These are phyloP conservation scores for Agonopterix arenella DNA, from an alignment of 2,888 invertebrate species.

Conservation along the genomic window DNA sequence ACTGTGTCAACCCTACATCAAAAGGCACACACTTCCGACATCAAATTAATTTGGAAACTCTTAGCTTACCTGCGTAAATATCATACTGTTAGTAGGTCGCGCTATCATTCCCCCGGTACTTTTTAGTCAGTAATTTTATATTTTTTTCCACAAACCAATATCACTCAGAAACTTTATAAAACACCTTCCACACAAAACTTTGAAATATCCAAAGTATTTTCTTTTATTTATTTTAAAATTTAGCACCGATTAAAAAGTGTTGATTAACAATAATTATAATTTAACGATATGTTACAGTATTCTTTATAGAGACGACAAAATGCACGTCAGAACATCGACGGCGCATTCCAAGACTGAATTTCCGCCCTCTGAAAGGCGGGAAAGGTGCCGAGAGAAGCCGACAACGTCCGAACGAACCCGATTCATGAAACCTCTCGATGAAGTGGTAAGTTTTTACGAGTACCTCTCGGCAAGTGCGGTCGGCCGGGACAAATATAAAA, in stretches of 20 bases:
- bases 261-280: constrained; percentile 36
- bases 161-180: constrained; percentile 37
- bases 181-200: constrained; percentile 33
- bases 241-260: constrained; percentile 19
- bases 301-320: constrained; percentile 12
- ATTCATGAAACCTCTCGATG: constrained; percentile 68
- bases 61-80: constrained; percentile 50
- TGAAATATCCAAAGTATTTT: constrained; percentile 9
- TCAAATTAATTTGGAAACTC: constrained; percentile 1
- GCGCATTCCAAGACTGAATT: constrained; percentile 49
- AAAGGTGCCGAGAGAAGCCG: constrained; percentile 24
- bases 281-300: constrained; percentile 51
- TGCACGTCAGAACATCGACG: constrained; percentile 33
- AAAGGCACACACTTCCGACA: not conserved
- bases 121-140: constrained; percentile 36
- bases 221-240: constrained; percentile 13
- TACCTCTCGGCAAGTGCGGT: constrained; percentile 40
- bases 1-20: no score
- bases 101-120: constrained; percentile 44
- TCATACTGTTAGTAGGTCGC: constrained; percentile 43
- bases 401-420: constrained; percentile 29
- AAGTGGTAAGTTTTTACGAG: constrained; percentile 74
- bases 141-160: constrained; percentile 50
- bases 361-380: constrained; percentile 56
- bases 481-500: constrained; percentile 58